Conservation (phyloP, 2,113 vertebrate species). For the Pygathrix nemaeus region DNA sequence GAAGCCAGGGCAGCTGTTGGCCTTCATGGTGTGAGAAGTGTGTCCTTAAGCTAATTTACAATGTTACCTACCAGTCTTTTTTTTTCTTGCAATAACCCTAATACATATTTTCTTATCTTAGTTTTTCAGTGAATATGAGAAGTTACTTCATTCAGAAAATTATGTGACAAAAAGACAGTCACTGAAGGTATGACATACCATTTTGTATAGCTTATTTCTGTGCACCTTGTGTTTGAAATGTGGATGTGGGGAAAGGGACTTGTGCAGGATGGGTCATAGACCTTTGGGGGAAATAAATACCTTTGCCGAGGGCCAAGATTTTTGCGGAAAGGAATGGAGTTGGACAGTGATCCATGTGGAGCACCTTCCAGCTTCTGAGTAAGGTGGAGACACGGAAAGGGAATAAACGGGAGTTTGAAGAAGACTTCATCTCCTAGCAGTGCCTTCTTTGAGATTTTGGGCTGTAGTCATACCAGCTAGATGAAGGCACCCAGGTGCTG, state of each 20-base stretch:
- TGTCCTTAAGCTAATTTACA: neutral
- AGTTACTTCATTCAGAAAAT: constrained; percentile 92
- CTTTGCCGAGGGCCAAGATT: neutral
- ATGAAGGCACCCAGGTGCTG: neutral
- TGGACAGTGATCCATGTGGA: fast-evolving
- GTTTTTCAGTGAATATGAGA: constrained; percentile 94
- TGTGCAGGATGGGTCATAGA: neutral
- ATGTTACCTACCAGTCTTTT: neutral
- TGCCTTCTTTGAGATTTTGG: neutral
- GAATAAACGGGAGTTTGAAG: neutral
- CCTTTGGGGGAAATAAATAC: neutral
- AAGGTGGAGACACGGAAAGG: neutral
- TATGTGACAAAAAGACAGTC: constrained; percentile 93
- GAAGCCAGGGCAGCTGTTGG: neutral
- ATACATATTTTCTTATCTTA: constrained; percentile 76
- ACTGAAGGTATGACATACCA: constrained; percentile 85
- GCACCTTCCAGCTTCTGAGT: neutral
- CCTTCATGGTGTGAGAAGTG: neutral
- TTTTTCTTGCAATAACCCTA: neutral
- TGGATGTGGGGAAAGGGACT: neutral
- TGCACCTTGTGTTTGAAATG: neutral
- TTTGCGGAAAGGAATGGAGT: neutral
- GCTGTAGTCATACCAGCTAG: fast-evolving
- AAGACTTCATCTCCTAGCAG: neutral
- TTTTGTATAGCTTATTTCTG: constrained; percentile 10